These are phyloP conservation scores for Rhynchonycteris naso DNA, from an alignment of 2,797 vertebrate genomes.

Conservation along the genomic window DNA sequence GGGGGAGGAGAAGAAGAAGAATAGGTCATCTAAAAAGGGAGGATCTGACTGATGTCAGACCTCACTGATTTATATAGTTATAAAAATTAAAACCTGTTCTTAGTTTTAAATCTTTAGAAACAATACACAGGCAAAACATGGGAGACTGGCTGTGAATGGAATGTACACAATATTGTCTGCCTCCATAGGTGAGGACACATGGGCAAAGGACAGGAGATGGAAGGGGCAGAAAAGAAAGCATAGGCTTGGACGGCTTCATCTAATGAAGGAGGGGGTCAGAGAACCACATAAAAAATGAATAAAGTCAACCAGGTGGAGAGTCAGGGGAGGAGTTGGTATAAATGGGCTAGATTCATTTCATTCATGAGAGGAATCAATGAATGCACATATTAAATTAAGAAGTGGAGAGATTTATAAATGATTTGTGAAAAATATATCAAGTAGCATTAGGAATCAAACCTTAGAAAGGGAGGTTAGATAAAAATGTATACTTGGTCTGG, in stretches of 20 bases:
- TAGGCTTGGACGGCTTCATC: neutral
- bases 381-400: neutral
- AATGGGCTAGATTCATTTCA: neutral
- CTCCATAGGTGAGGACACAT: neutral
- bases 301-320: neutral
- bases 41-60: neutral
- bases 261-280: neutral
- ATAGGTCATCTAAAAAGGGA: neutral
- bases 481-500: neutral
- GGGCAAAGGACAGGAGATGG: neutral
- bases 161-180: neutral
- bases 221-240: neutral
- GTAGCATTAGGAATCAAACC: neutral
- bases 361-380: neutral
- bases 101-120: neutral
- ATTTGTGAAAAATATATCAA: neutral
- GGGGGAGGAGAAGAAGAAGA: neutral
- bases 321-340: accelerated
- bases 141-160: neutral
- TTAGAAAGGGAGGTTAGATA: neutral
- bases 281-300: neutral
- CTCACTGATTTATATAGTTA: neutral
- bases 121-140: neutral
- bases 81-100: neutral
- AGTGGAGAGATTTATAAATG: neutral